Conservation (phyloP, 1,140 invertebrate genomes). For the Drosophila quadrilineata region DNA sequence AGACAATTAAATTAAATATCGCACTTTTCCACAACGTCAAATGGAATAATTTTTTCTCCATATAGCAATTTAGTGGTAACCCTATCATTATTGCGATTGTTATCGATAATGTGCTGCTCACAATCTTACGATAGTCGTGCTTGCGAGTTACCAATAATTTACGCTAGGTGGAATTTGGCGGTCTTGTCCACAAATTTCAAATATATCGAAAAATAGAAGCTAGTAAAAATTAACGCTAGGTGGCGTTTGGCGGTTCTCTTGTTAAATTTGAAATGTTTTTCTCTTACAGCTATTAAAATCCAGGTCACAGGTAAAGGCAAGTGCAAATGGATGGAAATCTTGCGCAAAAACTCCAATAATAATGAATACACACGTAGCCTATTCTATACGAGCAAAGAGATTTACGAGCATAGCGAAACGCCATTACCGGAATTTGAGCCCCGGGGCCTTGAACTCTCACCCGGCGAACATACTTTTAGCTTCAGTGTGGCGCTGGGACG, state of each 20-base stretch:
- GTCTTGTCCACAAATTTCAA: too few species aligned
- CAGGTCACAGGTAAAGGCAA: constrained; percentile 80
- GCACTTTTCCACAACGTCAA: constrained; percentile 10
- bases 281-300: constrained; percentile 65
- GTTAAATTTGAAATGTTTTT: background rate
- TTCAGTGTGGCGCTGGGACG: constrained; percentile 62
- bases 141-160: background rate
- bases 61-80: constrained; percentile 15
- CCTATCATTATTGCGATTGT: background rate
- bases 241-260: background rate
- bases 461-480: constrained; percentile 71
- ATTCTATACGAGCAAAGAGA: constrained; percentile 77
- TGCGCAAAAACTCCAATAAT: constrained; percentile 70
- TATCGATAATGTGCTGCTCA: constrained; percentile 14
- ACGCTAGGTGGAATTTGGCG: too few species aligned
- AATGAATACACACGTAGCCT: constrained; percentile 70
- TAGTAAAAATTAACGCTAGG: background rate
- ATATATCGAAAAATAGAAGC: background rate
- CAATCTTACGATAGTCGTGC: too few species aligned
- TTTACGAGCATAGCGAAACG: constrained; percentile 70
- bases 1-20: constrained; percentile 18
- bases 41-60: constrained; percentile 22
- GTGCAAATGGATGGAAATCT: constrained; percentile 79
- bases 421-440: constrained; percentile 67
- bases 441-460: constrained; percentile 58